A percentile compares a stretch with the other conserved stretches of the same genome.
phyloP scores from a whole-genome alignment of 2,797 vertebrate genomes.

The Myotis myotis region DNA sequence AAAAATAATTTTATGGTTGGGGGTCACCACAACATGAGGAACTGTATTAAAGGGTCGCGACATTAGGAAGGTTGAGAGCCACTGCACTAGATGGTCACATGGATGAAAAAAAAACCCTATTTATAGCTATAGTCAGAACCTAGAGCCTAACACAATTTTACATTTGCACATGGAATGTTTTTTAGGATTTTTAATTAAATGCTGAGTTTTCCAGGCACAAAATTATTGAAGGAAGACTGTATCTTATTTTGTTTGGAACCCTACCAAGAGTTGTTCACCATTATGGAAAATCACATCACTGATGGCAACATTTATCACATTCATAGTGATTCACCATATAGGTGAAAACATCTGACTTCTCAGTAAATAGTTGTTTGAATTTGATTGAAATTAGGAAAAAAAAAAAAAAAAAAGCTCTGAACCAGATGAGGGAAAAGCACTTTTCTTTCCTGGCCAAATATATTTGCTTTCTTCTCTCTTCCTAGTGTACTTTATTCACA shows the following conservation, averaged over 20 bases:
- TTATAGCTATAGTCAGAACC: background rate
- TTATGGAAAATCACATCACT: slow-evolving; percentile 32
- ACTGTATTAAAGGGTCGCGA: no score
- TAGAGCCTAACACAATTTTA: slow-evolving; percentile 5
- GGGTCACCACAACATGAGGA: no score
- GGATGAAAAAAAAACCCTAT: background rate
- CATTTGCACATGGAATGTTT: slow-evolving; percentile 11
- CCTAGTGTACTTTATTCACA: background rate
- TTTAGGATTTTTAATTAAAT: slow-evolving; percentile 46
- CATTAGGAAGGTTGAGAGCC: no score
- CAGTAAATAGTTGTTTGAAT: slow-evolving; percentile 40
- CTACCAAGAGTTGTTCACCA: background rate
- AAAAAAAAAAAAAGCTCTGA: background rate
- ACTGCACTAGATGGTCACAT: background rate
- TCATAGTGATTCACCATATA: background rate
- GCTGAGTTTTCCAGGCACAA: slow-evolving; percentile 25
- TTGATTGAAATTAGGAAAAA: slow-evolving; percentile 31
- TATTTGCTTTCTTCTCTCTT: slow-evolving; percentile 27
- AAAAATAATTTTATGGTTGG: no score
- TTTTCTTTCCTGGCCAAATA: background rate
- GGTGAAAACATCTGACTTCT: slow-evolving; percentile 13
- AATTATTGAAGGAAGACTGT: background rate
- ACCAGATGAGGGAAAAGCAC: background rate
- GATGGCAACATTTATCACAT: background rate
- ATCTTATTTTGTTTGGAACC: slow-evolving; percentile 25